A percentile compares a stretch with the other conserved stretches of the same genome.
phyloP scores from a whole-genome alignment of 2,888 invertebrate species.

The Ecliptopera silaceata region DNA sequence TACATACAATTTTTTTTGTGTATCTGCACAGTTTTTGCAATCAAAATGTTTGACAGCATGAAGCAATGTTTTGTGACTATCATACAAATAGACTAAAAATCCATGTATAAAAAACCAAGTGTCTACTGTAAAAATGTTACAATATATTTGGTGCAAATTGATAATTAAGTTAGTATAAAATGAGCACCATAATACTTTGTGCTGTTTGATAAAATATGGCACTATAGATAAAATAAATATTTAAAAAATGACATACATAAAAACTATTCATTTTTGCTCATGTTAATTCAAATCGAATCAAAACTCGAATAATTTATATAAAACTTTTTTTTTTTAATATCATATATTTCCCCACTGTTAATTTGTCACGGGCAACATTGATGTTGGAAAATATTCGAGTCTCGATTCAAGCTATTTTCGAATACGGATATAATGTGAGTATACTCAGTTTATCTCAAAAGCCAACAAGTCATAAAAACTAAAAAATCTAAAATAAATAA shows the following conservation, averaged over 20 bases:
- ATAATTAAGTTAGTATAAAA: constrained; percentile 14
- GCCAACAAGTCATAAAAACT: constrained; percentile 17
- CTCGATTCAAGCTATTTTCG: neutral
- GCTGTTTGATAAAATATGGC: constrained; percentile 22
- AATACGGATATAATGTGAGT: constrained; percentile 15
- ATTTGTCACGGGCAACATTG: too few relatives aligned
- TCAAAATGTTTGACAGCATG: neutral
- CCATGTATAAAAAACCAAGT: constrained; percentile 21
- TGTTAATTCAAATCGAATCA: neutral
- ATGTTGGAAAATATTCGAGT: neutral
- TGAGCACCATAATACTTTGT: constrained; percentile 27
- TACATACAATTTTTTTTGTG: neutral
- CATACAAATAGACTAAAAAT: constrained; percentile 18
- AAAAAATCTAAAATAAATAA: constrained; percentile 27
- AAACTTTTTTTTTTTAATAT: too few relatives aligned
- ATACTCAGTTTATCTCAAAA: constrained; percentile 17
- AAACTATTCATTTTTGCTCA: constrained; percentile 17
- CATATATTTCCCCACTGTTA: too few relatives aligned
- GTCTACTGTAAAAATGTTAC: neutral
- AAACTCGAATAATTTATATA: neutral
- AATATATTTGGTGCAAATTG: constrained; percentile 14
- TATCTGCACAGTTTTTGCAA: neutral
- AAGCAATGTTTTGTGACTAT: neutral
- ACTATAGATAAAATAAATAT: constrained; percentile 8
- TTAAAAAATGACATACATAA: constrained; percentile 16